Evolutionary conservation across 2,797 vertebrate genomes (phyloP).

Genomic region (Sebastes matsubarae): DNA sequence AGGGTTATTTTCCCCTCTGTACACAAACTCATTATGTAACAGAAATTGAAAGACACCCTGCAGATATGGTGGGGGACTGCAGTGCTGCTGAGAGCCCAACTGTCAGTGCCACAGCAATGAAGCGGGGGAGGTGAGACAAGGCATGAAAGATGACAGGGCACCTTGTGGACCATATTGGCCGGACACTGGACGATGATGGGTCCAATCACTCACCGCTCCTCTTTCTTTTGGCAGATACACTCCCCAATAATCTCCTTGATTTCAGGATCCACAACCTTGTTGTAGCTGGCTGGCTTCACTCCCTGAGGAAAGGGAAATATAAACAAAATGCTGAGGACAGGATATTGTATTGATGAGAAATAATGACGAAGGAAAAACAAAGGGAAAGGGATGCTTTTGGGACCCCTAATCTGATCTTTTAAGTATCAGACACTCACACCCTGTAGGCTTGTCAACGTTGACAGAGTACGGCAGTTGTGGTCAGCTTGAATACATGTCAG

Average conservation of each 20-base stretch:
- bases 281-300: constrained; percentile 98
- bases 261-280: constrained; percentile 97
- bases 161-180: constrained; percentile 32
- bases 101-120: constrained; percentile 42
- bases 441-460: background rate
- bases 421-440: background rate
- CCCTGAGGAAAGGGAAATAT: constrained; percentile 82
- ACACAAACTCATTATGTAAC: constrained; percentile 54
- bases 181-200: constrained; percentile 16
- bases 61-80: constrained; percentile 48
- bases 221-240: constrained; percentile 99
- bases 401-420: constrained; percentile 2
- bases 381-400: background rate
- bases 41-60: constrained; percentile 37
- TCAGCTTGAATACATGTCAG: constrained; percentile 1
- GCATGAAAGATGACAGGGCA: constrained; percentile 42
- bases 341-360: constrained; percentile 17
- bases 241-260: constrained; percentile 99
- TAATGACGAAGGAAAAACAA: constrained; percentile 1
- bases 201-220: constrained; percentile 90
- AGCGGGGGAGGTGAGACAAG: constrained; percentile 18
- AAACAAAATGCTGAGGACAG: constrained; percentile 36
- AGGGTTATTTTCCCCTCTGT: constrained; percentile 25
- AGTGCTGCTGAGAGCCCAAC: constrained; percentile 49
- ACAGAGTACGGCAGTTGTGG: background rate